Conservation (phyloP, 2,113 vertebrate genomes). For the Meleagris gallopavo region DNA sequence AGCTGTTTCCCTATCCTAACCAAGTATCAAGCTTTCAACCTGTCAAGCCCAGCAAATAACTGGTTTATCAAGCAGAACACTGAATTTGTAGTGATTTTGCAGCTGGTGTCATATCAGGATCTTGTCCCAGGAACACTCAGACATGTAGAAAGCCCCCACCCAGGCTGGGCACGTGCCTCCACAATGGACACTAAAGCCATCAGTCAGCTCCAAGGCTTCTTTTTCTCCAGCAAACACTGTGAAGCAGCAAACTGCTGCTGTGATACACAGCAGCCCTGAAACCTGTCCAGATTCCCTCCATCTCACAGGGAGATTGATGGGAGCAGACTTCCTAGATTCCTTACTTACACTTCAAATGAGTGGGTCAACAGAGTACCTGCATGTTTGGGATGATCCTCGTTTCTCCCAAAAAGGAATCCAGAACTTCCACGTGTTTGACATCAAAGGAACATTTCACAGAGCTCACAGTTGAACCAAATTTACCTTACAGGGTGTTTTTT, state of each 20-base stretch:
- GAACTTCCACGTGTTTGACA: conserved; percentile 23
- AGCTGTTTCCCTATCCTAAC: background rate
- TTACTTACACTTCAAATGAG: background rate
- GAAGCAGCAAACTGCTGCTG: background rate
- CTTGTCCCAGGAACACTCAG: background rate
- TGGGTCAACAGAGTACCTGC: background rate
- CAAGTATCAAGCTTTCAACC: background rate
- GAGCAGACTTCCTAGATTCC: background rate
- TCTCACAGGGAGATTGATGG: background rate
- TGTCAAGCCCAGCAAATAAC: background rate
- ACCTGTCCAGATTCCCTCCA: background rate
- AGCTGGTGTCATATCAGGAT: background rate
- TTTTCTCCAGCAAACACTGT: background rate
- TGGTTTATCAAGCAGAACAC: background rate
- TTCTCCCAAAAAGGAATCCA: background rate
- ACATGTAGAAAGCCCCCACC: background rate
- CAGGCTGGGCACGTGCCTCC: background rate
- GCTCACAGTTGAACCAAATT: background rate
- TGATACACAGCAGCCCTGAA: background rate
- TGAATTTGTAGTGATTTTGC: background rate
- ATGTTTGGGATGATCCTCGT: background rate
- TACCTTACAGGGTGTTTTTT: background rate
- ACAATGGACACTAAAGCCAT: background rate
- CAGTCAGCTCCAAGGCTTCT: background rate
- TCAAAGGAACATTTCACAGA: background rate